Evolutionary conservation across 1,140 invertebrate species (phyloP), one percentile per base, ranked within the genome.

Genomic region (Drosophila ogumai): DNA sequence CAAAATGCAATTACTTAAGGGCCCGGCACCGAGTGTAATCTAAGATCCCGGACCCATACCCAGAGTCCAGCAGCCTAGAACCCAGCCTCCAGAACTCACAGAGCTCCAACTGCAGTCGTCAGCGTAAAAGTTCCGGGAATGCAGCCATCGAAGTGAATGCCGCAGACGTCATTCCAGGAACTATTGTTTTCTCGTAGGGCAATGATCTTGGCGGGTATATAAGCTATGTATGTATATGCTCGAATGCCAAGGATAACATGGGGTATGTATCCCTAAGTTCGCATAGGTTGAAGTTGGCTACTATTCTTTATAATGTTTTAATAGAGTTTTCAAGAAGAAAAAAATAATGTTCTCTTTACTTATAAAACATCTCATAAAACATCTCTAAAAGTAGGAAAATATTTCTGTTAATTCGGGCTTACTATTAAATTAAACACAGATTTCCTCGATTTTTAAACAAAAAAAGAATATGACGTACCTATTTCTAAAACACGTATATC

Each of bases 161-260:
- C 54, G 38, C 74, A 76, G 72, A 77, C 75, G 43, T 36, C 82
- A 88, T 87, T 87, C 82, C 72, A 43, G 79, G 84, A 87, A 87
- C 75, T 71, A 72, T 54, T 38, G 13, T 25, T 41, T 15, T 31
- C 54, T 32, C 28, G 10, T 31, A 58, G 68, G 52, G 50, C 69
- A 72, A 72, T 72, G 52, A n/a, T 59, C 69, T 56, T 28, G 52
- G 50, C 9, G 3, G 64, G 34, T 6, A 68, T 22, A 36, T 44
- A n/a, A n/a, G 61, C 47, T 28, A 41, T n/a, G n/a, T n/a, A n/a
- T n/a, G n/a, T n/a, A n/a, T 36, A 50, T 28, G 66, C 60, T 44
- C 10, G 9, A 67, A 32, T 67, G 32, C 52, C 44, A 72, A 72
- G 67, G 69, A 72, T 72, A 72, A 50, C 12, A 34, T 28, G 9